phyloP scores from a whole-genome alignment of 2,113 vertebrate genomes.

The Scopus umbretta region DNA sequence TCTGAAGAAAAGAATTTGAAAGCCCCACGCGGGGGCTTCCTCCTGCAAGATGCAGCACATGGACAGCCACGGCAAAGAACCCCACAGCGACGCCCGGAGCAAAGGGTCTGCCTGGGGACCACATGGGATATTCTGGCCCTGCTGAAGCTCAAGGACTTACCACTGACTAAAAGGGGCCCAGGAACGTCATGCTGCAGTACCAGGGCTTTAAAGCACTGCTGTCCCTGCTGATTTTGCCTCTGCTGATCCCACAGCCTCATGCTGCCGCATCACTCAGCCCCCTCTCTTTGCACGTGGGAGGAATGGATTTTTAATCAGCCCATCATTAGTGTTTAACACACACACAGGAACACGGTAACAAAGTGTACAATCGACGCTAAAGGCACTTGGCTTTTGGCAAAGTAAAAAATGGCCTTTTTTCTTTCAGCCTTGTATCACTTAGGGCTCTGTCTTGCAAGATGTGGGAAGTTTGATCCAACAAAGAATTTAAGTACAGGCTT shows the following conservation, averaged over 20 bases:
- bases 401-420: not conserved
- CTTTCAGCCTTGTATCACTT: not conserved
- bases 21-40: fast-evolving
- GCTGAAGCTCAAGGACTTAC: not conserved
- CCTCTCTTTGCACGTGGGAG: not conserved
- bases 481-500: not conserved
- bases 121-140: not conserved
- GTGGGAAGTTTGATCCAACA: not conserved
- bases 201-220: not conserved
- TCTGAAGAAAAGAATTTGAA: not conserved
- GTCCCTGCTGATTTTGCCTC: not conserved
- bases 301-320: constrained; percentile 33
- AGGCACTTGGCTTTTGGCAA: not conserved
- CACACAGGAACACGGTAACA: not conserved
- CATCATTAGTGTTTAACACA: not conserved
- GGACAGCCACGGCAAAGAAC: not conserved
- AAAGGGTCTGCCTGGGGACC: not conserved
- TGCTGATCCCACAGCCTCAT: not conserved
- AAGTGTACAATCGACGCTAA: not conserved
- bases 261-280: not conserved
- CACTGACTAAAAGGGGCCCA: not conserved
- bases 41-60: fast-evolving
- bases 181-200: not conserved
- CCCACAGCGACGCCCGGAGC: fast-evolving
- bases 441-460: not conserved